Evolutionary conservation across 2,888 invertebrate species (phyloP), one percentile per base, ranked within the genome.

Genomic region (Leptinotarsa juncta): DNA sequence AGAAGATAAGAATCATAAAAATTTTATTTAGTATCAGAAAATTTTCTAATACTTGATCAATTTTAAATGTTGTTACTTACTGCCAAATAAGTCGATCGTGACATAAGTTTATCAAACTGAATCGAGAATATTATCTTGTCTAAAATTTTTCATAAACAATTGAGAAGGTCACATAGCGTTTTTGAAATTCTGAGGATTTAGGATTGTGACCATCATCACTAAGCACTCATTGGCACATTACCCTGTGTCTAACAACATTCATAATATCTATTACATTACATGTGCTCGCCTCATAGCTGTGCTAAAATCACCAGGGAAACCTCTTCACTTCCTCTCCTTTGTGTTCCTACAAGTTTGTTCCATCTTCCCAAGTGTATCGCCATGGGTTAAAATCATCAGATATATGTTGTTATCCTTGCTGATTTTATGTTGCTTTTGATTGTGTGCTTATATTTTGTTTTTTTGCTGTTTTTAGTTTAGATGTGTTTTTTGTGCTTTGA

Each of bases 241-340:
- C 84, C 85, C 81, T 87, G 86, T 87, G 86, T 87, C 86, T 87
- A 87, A 87, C 86, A 87, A 83, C 83, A 84, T 83, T 84, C 85
- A 82, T 81, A 79, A 69, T 65, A 65, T 74, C 75, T 67, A 69
- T 84, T 83, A 84, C 85, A 86, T 85, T 86, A 86, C 85, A 86
- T 87, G 87, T 87, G 85, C 85, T 87, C 86, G 86, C 85, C 86
- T 85, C 85, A 85, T 86, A 84, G 86, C 85, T 87, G 86, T 87
- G 87, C 87, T 87, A 87, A 87, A 85, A 83, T 83, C 85, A 84
- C 83, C 83, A 42, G 86, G 85, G 85, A 82, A 60, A 70, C 72
- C 51, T 62, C 26, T 67, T 68, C 57, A 65, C 76, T 77, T 81
- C 82, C 76, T 75, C 73, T 78, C 81, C 77, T 77, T 69, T 68